Percentiles rank a stretch among this genome's conserved stretches.
Conservation (phyloP, 2,888 invertebrate species). For the Oscheius sp. region DNA sequence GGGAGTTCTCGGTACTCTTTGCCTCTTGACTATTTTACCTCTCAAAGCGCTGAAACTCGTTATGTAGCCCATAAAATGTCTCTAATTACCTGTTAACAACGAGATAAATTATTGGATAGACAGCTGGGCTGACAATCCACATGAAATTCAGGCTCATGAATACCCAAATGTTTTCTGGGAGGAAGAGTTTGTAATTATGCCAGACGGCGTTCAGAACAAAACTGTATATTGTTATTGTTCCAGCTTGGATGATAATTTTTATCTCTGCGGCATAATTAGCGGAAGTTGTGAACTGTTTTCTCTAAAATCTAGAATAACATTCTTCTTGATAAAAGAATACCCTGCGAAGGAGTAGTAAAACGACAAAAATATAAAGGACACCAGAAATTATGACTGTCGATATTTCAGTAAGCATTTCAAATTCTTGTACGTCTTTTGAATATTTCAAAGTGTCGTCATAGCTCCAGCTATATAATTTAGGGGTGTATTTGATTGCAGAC, state of each 20-base stretch:
- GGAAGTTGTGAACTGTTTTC: not conserved
- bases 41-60: no score
- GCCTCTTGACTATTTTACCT: no score
- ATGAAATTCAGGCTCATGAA: not conserved
- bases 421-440: constrained; percentile 47
- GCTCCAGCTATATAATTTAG: constrained; percentile 50
- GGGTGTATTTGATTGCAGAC: constrained; percentile 3
- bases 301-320: no score
- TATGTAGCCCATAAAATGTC: no score
- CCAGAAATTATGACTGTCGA: constrained; percentile 57
- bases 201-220: not conserved
- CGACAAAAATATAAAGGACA: constrained; percentile 54
- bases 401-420: constrained; percentile 60
- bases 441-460: constrained; percentile 46
- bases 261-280: constrained; percentile 8
- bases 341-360: constrained; percentile 49
- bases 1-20: no score
- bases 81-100: not conserved
- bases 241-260: constrained; percentile 2
- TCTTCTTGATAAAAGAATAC: constrained; percentile 35
- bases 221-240: not conserved
- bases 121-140: not conserved
- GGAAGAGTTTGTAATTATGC: not conserved
- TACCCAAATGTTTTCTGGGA: not conserved
- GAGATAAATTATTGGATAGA: constrained; percentile 1